Evolutionary conservation across 2,888 invertebrate species (phyloP), one percentile per base, ranked within the genome.

Genomic region (Capitulum mitella): DNA sequence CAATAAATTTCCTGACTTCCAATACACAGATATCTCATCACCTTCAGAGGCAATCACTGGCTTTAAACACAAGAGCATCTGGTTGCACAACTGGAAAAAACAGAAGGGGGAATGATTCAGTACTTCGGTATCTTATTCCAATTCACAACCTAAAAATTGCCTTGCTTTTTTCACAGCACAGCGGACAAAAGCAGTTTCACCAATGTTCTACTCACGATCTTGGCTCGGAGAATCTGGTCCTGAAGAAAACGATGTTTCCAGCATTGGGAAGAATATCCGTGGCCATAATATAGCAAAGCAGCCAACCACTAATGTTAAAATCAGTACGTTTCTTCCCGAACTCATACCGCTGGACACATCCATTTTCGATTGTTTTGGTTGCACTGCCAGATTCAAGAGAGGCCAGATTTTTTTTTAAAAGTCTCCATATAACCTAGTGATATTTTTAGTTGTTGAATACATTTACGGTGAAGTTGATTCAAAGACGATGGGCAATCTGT

Each of bases 261-360:
- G 87, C 92, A 97, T 92, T 78, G 97, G 97, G 85, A 96, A 93
- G 85, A 98, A 93, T 83, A 98, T 92, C 89, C 93, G 93, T 80
- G 97, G 97, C 93, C 96, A 97, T 83, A 98, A 87, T 85, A 97
- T 91, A 81, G 96, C 95, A 86, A 97, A 95, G 88, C 97, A 97
- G 82, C 94, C 96, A 84, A 93, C 91, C 84, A 98, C 96, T 83
- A 96, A 92, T 84, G 94, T 93, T 85, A 97, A 88, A 84, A 97
- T 92, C 83, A 95, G 89, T 86, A 94, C 90, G 82, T 94, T 94
- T 88, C 94, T 95, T 85, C 91, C 92, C 84, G 93, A 91, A 83
- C 93, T 92, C 85, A 95, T 88, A 83, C 90, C 90, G 22, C 26
- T n/a, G 3, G 5, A 26, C 26, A 54, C 26, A 26, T n/a, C 54